Base-by-base conservation (phyloP, 92 coral and sea anemone species). In the Desmophyllum pertusum region DNA sequence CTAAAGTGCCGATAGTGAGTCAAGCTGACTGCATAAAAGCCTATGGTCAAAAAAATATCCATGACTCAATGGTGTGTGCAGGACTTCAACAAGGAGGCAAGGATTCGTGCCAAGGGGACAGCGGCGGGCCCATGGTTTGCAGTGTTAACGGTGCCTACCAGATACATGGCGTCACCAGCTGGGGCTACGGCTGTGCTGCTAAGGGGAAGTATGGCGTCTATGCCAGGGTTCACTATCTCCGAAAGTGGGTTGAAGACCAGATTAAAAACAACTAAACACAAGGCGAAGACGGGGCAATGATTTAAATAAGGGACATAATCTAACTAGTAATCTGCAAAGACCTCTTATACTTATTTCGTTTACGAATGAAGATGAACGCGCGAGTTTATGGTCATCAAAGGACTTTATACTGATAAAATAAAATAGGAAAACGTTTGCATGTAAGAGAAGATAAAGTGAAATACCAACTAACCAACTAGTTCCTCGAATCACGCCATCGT, bases 51-150 rank as follows among this genome's bases (percentile, higher is more conserved):
- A 55, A 57, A 2, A 37, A 30, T 18, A 75, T 84, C 50, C 81
- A 84, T 14, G 87, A 19, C 19, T 74, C 87, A 10, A 84, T 84
- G 87, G 45, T 84, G 9, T 84, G 87, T 53, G 87, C 87, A n/a
- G 87, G 87, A 25, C 67, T 41, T 33, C 42, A 69, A 4, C 46
- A 75, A 30, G 87, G 87, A 17, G 87, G 87, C 4, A 45, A 19
- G 10, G 87, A 84, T 29, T 84, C 87, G 21, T 84, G 87, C 36
- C 87, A 84, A 51, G 87, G 87, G 9, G 87, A 84, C 30, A 75
- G 81, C n/a, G 87, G 87, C 1, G 87, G 87, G 0, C 87, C 87
- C 48, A 75, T 84, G 87, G 87, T 84, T 5, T 84, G 87, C 59
- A 57, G 18, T 10, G 75, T 41, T 10, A 63, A 15, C 14, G 87